Conservation (phyloP, 1,140 invertebrate species). For the Eriocheir sinensis region DNA sequence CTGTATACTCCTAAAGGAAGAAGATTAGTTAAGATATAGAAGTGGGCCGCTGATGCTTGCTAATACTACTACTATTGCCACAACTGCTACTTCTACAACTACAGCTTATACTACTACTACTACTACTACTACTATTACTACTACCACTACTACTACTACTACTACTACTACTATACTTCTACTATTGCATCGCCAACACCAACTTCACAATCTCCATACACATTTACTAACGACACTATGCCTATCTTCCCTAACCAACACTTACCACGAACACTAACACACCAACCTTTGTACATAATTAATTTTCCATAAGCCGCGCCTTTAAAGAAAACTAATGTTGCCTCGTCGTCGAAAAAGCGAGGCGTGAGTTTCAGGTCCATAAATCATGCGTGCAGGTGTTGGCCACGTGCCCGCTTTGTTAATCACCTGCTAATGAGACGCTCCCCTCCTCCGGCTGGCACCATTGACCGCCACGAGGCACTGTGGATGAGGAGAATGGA, state of each 20-base stretch:
- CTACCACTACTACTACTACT: constrained; percentile 24
- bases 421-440: background rate
- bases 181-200: background rate
- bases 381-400: background rate
- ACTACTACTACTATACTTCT: background rate
- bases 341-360: too few relatives aligned
- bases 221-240: too few relatives aligned
- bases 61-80: background rate
- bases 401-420: background rate
- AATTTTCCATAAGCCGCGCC: too few relatives aligned
- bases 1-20: too few relatives aligned
- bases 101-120: constrained; percentile 25
- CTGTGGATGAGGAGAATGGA: background rate
- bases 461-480: background rate
- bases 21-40: too few relatives aligned
- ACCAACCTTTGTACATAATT: too few relatives aligned
- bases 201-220: too few relatives aligned
- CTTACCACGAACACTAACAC: too few relatives aligned
- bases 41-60: too few relatives aligned
- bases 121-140: background rate
- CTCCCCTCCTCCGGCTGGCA: background rate
- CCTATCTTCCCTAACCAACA: too few relatives aligned
- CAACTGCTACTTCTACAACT: constrained; percentile 13
- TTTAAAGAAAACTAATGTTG: too few relatives aligned
- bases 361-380: background rate